Conservation (phyloP, 1,140 invertebrate genomes). For the Hirudo medicinalis region DNA sequence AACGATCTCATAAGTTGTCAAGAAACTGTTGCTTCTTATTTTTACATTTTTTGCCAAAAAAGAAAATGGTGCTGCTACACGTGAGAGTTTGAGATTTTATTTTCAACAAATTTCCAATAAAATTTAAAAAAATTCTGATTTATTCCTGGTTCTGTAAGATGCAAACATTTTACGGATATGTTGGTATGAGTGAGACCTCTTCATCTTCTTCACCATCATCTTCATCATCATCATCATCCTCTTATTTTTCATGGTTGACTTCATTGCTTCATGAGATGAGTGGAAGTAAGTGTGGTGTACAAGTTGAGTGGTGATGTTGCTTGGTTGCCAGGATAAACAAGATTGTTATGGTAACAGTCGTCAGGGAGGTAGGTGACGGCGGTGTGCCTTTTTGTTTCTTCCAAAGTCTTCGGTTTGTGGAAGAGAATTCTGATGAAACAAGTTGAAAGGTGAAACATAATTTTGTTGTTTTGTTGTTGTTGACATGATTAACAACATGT, state of each 20-base stretch:
- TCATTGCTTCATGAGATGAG: too few relatives aligned
- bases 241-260: background rate
- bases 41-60: background rate
- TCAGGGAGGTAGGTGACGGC: background rate
- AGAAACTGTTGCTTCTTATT: background rate
- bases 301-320: too few relatives aligned
- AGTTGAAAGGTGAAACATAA: too few relatives aligned
- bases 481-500: too few relatives aligned
- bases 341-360: background rate
- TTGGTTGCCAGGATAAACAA: too few relatives aligned
- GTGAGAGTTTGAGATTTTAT: background rate
- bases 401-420: too few relatives aligned
- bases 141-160: background rate
- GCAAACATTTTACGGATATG: background rate
- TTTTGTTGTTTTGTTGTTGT: too few relatives aligned
- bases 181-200: background rate
- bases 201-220: background rate
- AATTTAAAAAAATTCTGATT: background rate
- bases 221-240: constrained; percentile 1
- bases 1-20: background rate
- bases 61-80: background rate
- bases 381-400: too few relatives aligned
- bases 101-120: background rate
- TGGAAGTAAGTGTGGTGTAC: too few relatives aligned
- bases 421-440: too few relatives aligned